These are phyloP conservation scores for Cheilosia urbana DNA, from an alignment of 2,888 invertebrate genomes.

Conservation along the genomic window DNA sequence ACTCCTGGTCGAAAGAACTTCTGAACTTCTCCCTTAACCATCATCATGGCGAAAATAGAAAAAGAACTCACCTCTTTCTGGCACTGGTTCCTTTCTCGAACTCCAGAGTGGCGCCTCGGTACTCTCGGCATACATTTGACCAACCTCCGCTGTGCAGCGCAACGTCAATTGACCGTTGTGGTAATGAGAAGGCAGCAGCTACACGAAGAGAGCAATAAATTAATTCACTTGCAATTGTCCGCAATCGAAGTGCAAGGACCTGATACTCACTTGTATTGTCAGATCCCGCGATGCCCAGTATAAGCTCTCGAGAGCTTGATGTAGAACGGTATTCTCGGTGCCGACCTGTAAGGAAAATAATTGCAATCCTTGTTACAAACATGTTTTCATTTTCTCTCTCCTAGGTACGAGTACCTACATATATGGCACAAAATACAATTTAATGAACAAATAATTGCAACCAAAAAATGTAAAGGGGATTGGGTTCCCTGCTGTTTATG, in stretches of 20 bases:
- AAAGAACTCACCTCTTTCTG: conserved; percentile 77
- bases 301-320: conserved; percentile 77
- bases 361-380: conserved; percentile 7
- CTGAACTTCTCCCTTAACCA: conserved; percentile 1
- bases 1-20: neutral
- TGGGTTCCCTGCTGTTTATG: neutral
- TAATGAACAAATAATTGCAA: conserved; percentile 56
- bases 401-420: neutral
- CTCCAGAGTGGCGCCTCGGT: conserved; percentile 77
- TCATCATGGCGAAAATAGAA: neutral
- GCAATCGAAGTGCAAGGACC: neutral
- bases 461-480: neutral
- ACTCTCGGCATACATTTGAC: conserved; percentile 77
- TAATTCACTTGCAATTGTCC: conserved; percentile 21
- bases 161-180: conserved; percentile 78
- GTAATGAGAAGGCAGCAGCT: conserved; percentile 78
- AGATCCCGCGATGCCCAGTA: conserved; percentile 78
- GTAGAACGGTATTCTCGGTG: conserved; percentile 76
- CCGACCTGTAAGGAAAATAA: conserved; percentile 76
- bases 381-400: neutral
- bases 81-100: conserved; percentile 78
- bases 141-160: conserved; percentile 78
- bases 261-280: conserved; percentile 76
- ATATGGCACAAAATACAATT: conserved; percentile 14
- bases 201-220: conserved; percentile 47